phyloP scores from a whole-genome alignment of 2,113 vertebrate genomes.

The Caloenas nicobarica region DNA sequence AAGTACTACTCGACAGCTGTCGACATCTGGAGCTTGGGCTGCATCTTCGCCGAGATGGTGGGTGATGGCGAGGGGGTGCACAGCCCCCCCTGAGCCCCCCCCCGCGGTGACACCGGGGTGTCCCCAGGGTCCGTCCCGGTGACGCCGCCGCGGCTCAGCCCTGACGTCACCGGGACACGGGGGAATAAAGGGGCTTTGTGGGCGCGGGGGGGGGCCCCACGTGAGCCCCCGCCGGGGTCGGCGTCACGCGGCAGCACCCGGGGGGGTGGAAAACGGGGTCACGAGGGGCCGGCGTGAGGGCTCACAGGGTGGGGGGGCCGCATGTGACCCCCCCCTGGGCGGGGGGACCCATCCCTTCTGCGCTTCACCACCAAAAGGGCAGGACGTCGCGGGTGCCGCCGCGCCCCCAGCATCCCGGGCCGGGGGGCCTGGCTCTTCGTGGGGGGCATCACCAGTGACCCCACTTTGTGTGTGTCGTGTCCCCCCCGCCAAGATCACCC shows the following conservation, averaged over 20 bases:
- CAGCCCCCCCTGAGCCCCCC: not conserved
- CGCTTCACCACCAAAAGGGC: not conserved
- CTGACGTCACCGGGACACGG: not conserved
- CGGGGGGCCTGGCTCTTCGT: not conserved
- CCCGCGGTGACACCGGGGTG: too few relatives aligned
- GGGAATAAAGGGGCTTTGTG: not conserved
- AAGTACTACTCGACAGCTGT: constrained; percentile 97
- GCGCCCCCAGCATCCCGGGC: too few relatives aligned
- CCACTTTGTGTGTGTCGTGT: not conserved
- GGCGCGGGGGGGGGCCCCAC: not conserved
- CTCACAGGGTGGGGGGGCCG: not conserved
- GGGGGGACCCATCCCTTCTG: too few relatives aligned
- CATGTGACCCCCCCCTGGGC: not conserved
- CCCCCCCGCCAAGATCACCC: not conserved
- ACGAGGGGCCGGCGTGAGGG: not conserved
- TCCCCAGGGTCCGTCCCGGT: not conserved
- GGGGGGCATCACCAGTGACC: not conserved
- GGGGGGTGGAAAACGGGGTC: not conserved
- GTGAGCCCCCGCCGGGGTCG: not conserved
- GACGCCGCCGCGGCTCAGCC: not conserved
- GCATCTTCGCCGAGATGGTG: constrained; percentile 98
- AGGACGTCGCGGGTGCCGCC: not conserved
- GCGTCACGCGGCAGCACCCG: not conserved
- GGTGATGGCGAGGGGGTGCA: not conserved
- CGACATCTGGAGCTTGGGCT: constrained; percentile 96